These are phyloP conservation scores for Papilio helenus DNA, from an alignment of 1,140 invertebrate species.

Conservation along the genomic window DNA sequence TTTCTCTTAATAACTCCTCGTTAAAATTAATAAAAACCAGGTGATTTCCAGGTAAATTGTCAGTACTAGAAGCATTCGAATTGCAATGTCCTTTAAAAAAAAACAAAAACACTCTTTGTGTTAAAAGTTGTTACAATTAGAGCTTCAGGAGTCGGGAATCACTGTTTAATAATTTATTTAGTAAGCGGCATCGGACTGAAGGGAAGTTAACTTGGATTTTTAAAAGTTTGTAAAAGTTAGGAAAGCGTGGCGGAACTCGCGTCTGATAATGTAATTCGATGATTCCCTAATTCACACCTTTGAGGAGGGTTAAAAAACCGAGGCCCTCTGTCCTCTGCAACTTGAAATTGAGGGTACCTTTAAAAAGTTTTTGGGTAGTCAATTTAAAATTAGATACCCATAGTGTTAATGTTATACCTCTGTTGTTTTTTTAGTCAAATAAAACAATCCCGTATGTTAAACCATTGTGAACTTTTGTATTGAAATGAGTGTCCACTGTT, in stretches of 20 bases:
- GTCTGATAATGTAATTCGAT: conserved; percentile 77
- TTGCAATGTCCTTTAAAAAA: neutral
- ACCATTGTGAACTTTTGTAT: neutral
- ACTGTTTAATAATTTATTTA: conserved; percentile 76
- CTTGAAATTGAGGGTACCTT: conserved; percentile 65
- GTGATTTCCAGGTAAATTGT: neutral
- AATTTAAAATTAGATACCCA: conserved; percentile 40
- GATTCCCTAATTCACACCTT: conserved; percentile 78
- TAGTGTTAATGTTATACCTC: conserved; percentile 1
- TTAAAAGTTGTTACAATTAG: conserved; percentile 70
- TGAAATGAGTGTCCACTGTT: neutral
- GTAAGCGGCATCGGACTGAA: conserved; percentile 48
- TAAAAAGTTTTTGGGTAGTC: conserved; percentile 54
- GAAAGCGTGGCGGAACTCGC: conserved; percentile 61
- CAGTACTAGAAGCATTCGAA: neutral
- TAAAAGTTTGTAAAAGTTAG: conserved; percentile 77
- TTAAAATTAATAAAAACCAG: neutral
- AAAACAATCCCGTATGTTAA: neutral
- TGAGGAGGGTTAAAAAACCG: conserved; percentile 75
- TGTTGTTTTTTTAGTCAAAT: neutral
- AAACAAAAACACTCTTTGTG: conserved; percentile 34
- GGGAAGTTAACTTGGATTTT: conserved; percentile 79
- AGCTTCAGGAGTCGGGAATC: conserved; percentile 52
- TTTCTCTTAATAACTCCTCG: neutral
- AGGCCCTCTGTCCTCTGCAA: conserved; percentile 47